Evolutionary conservation across 37 sponge, comb jelly and placozoan species (phyloP).

Genomic region (Haliclona indistincta): DNA sequence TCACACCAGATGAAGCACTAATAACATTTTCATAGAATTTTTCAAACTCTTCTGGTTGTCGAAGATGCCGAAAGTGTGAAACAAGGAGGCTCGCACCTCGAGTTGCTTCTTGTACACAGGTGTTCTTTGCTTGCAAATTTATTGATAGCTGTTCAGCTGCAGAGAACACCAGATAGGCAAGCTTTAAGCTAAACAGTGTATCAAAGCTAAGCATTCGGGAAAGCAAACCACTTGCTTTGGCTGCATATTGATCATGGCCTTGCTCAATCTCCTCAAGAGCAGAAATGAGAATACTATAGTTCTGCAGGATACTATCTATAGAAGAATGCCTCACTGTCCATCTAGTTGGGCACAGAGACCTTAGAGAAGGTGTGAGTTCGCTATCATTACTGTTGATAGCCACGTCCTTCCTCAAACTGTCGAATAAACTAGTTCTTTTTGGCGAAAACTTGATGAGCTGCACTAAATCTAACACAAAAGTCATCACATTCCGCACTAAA

Average conservation of each 20-base stretch:
- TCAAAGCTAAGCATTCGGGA: slow-evolving; percentile 45
- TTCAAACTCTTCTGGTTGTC: slow-evolving; percentile 32
- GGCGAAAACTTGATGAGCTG: too few species aligned
- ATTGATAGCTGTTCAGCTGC: slow-evolving; percentile 13
- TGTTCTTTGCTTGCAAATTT: slow-evolving; percentile 24
- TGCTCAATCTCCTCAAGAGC: slow-evolving; percentile 20
- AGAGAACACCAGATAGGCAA: slow-evolving; percentile 29
- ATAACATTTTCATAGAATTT: slow-evolving; percentile 12
- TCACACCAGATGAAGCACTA: neutral
- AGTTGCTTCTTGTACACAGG: slow-evolving; percentile 19
- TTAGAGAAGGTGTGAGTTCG: too few species aligned
- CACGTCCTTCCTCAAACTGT: too few species aligned
- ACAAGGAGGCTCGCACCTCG: slow-evolving; percentile 30
- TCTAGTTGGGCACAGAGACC: slow-evolving; percentile 37
- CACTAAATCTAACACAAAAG: too few species aligned
- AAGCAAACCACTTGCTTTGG: slow-evolving; percentile 30
- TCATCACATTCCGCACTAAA: too few species aligned
- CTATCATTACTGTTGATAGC: too few species aligned
- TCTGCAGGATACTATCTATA: slow-evolving; percentile 32
- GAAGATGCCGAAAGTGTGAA: too few species aligned
- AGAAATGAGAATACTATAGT: slow-evolving; percentile 10
- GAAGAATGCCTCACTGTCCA: slow-evolving; percentile 34
- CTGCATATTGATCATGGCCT: slow-evolving; percentile 3
- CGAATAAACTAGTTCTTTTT: too few species aligned
- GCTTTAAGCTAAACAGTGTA: slow-evolving; percentile 69